Conservation (phyloP, 1,140 invertebrate genomes). For the Phthorimaea operculella region DNA sequence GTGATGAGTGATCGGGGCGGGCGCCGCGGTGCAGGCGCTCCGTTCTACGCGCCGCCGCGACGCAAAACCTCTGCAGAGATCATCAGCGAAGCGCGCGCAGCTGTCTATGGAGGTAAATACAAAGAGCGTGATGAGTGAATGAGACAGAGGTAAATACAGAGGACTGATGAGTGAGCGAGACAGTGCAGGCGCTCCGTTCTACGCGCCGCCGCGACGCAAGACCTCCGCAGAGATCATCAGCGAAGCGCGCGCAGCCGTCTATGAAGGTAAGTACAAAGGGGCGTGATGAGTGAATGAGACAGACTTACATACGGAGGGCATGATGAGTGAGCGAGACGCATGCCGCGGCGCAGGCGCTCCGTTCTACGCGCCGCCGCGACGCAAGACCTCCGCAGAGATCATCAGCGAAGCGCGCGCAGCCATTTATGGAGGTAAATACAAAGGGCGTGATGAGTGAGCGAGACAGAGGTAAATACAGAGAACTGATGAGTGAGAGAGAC, state of each 20-base stretch:
- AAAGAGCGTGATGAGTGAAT: too few relatives aligned
- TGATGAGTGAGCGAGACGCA: too few relatives aligned
- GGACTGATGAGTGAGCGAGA: too few relatives aligned
- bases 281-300: too few relatives aligned
- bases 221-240: constrained; percentile 83
- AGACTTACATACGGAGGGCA: too few relatives aligned
- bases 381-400: constrained; percentile 80
- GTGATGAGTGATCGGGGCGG: constrained; percentile 24
- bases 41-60: constrained; percentile 59
- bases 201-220: constrained; percentile 64
- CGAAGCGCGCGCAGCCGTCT: constrained; percentile 74
- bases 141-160: too few relatives aligned
- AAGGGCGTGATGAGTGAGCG: too few relatives aligned
- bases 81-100: constrained; percentile 79
- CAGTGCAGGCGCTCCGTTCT: constrained; percentile 56
- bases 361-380: constrained; percentile 57
- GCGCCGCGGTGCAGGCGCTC: constrained; percentile 38
- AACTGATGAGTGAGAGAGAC: too few relatives aligned
- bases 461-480: too few relatives aligned
- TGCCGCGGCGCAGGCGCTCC: constrained; percentile 43
- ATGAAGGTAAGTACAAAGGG: constrained; percentile 30
- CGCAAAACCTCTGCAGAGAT: constrained; percentile 80
- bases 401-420: constrained; percentile 80
- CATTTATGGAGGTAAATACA: constrained; percentile 42
- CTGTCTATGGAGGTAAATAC: constrained; percentile 49